Base-by-base conservation (phyloP, 92 coral and sea anemone genomes). In the Paragorgia papillata region DNA sequence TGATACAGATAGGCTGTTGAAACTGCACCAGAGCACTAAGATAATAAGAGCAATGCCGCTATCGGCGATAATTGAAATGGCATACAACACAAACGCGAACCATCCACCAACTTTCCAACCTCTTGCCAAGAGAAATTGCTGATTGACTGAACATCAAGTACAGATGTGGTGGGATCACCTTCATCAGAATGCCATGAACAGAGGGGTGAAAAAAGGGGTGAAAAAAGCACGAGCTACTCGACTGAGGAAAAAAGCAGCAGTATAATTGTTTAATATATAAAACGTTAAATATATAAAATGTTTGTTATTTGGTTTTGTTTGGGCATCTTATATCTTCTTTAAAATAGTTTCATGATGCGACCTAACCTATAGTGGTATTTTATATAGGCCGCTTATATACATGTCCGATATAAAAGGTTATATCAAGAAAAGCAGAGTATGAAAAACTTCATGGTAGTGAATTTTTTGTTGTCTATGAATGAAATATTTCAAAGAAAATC, bases 81-180 rank as follows among this genome's bases (percentile, higher is more conserved):
- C 69, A 2, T 62, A 62, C 44, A 57, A 57, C 62, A 33, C 12
- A 3, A 24, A 1, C 40, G 30, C 12, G 12, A 19, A 19, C 44
- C 2, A 24, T 62, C 69, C 14, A 29, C 40, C 40, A 62, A 62
- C 12, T 24, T 26, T 62, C 15, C 2, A 33, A 26, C 4, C 26
- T 15, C 69, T 62, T 62, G 69, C 69, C 44, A 62, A 26, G 37
- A 62, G 20, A 33, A n/a, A n/a, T n/a, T 62, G 69, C 69, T 62
- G 69, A 6, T 33, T 62, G 21, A 29, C 69, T 1, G 69, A 62
- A 15, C 41, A 62, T 24, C 62, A 57, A n/a, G 30, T 62, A 8
- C 40, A 62, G 14, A 62, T 62, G 69, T 62, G 69, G 69, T 62
- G 69, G 69, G 69, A 62, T n/a, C 39, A 62, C 41, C 19, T 62